Conservation (phyloP, 2,113 vertebrate species). For the Apus apus region DNA sequence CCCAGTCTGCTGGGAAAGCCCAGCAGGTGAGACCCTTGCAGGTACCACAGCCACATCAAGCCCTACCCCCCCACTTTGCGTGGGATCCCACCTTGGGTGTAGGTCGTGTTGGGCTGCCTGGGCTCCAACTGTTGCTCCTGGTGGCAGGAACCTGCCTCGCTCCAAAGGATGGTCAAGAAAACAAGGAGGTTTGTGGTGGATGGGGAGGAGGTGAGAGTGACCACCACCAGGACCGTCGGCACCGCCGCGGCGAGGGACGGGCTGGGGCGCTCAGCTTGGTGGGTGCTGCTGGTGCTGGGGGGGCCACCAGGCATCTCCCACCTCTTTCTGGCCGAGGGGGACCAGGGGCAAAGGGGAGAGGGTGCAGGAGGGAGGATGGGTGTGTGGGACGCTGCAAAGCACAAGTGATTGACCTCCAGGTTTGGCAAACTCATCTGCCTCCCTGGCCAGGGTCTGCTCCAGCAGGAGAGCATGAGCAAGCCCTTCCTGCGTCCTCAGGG, state of each 20-base stretch:
- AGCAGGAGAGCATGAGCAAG: neutral
- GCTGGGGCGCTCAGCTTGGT: slow-evolving; percentile 69
- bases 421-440: neutral
- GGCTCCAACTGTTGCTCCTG: neutral
- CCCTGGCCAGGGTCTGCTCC: neutral
- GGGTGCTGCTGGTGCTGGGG: neutral
- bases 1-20: neutral
- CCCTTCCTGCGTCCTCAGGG: neutral
- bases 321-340: rapidly evolving
- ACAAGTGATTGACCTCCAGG: neutral
- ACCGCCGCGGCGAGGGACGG: slow-evolving; percentile 22
- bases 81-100: neutral
- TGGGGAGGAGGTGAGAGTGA: slow-evolving; percentile 72
- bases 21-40: neutral
- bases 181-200: slow-evolving; percentile 72
- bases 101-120: rapidly evolving
- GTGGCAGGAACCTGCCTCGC: neutral
- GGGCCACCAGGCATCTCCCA: neutral
- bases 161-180: slow-evolving; percentile 52
- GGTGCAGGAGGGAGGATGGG: neutral
- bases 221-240: slow-evolving; percentile 51
- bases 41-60: rapidly evolving
- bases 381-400: too few species aligned
- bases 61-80: neutral
- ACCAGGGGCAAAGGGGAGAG: neutral